phyloP scores from a whole-genome alignment of 2,797 vertebrate species.

The Rhinoraja longicauda region DNA sequence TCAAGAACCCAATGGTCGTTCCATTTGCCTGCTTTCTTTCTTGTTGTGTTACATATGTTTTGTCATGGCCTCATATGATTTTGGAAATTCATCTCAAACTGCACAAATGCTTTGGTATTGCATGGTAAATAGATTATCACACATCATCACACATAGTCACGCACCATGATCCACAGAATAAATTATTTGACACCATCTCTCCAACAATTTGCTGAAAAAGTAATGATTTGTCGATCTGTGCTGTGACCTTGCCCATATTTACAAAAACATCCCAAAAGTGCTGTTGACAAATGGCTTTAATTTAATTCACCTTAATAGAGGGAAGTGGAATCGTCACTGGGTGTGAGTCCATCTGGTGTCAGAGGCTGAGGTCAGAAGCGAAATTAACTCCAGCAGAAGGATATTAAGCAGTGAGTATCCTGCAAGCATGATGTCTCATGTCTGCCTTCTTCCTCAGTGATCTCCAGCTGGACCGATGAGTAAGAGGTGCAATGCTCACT shows the following conservation, averaged over 20 bases:
- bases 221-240: not conserved
- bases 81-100: not conserved
- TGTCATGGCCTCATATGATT: not conserved
- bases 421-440: not conserved
- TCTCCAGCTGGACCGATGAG: not conserved
- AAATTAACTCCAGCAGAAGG: not conserved
- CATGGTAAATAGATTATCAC: not conserved
- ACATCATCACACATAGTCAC: not conserved
- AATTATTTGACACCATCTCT: not conserved
- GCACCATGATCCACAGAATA: not conserved
- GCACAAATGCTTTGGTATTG: not conserved
- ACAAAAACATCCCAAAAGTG: not conserved
- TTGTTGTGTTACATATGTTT: not conserved
- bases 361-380: not conserved
- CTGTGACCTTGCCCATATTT: slow-evolving; percentile 1
- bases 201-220: not conserved
- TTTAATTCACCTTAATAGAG: not conserved
- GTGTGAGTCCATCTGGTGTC: not conserved
- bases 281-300: not conserved
- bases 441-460: not conserved
- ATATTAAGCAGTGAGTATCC: not conserved
- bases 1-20: no score
- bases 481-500: not conserved
- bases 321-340: not conserved
- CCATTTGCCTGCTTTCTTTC: not conserved